Percentiles rank a stretch among this genome's conserved stretches.
phyloP scores from a whole-genome alignment of 2,888 invertebrate species.

The Ischnus inquisitorius region DNA sequence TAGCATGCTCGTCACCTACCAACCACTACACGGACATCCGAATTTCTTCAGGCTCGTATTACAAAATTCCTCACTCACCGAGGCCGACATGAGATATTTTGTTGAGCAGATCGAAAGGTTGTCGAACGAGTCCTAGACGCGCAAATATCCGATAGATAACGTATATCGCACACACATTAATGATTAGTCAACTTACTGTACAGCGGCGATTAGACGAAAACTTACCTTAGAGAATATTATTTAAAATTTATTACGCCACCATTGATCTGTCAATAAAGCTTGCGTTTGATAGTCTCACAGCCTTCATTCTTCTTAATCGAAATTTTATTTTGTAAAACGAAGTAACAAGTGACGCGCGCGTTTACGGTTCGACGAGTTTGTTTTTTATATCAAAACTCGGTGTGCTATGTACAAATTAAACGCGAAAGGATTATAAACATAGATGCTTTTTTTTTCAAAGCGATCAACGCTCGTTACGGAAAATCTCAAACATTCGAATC shows the following conservation, averaged over 20 bases:
- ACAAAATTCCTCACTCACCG: slow-evolving; percentile 95
- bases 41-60: slow-evolving; percentile 98
- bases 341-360: slow-evolving; percentile 52
- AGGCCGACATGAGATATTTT: slow-evolving; percentile 94
- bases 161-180: not conserved
- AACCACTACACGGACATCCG: slow-evolving; percentile 93
- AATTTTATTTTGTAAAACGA: slow-evolving; percentile 64
- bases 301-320: slow-evolving; percentile 35
- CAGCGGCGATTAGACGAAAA: slow-evolving; percentile 17
- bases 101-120: slow-evolving; percentile 95
- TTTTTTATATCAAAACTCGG: slow-evolving; percentile 28
- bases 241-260: slow-evolving; percentile 18
- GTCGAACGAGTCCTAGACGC: slow-evolving; percentile 87
- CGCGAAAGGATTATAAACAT: slow-evolving; percentile 44
- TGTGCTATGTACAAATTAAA: slow-evolving; percentile 73
- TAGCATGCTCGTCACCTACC: slow-evolving; percentile 98
- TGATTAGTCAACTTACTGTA: slow-evolving; percentile 26
- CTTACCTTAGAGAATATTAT: slow-evolving; percentile 9
- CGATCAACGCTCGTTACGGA: slow-evolving; percentile 57
- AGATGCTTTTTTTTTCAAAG: slow-evolving; percentile 36
- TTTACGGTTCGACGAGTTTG: slow-evolving; percentile 38
- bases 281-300: not conserved
- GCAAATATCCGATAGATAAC: not conserved
- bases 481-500: slow-evolving; percentile 54
- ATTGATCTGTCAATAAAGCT: slow-evolving; percentile 24